A percentile compares a stretch with the other conserved stretches of the same genome.
Evolutionary conservation across 2,113 vertebrate genomes (phyloP).

Genomic region (Cephalopholis sonnerati): DNA sequence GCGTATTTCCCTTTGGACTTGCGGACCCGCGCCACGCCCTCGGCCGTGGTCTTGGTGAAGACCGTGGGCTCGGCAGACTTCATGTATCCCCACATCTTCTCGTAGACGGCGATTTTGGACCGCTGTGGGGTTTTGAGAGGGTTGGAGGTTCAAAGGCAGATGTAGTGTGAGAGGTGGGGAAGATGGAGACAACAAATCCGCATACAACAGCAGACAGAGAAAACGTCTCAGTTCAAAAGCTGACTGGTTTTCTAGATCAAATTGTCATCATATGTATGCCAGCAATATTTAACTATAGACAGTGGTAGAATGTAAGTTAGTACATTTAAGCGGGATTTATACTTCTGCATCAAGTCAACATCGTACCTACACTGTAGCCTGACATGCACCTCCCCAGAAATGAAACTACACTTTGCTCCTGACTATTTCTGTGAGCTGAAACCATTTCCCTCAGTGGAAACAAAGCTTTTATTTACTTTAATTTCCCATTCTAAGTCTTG

Average conservation of each 20-base stretch:
- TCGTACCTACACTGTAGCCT: too few species aligned
- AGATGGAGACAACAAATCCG: background rate
- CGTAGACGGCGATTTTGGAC: slow-evolving; percentile 99
- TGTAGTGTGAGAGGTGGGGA: slow-evolving; percentile 27
- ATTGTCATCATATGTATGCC: background rate
- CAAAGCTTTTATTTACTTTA: too few species aligned
- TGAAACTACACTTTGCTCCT: too few species aligned
- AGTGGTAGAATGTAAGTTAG: too few species aligned
- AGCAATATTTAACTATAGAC: too few species aligned
- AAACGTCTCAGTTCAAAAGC: background rate
- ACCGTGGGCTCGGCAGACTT: slow-evolving; percentile 98
- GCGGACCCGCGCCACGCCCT: slow-evolving; percentile 96
- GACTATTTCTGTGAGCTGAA: too few species aligned
- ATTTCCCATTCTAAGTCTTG: too few species aligned
- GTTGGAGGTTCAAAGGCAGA: slow-evolving; percentile 50
- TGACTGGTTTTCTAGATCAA: background rate
- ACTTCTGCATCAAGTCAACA: too few species aligned
- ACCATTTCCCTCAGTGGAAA: too few species aligned
- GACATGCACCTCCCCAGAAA: too few species aligned
- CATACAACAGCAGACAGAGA: slow-evolving; percentile 8
- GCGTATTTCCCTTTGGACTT: slow-evolving; percentile 99
- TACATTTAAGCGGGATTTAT: too few species aligned
- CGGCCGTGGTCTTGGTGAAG: slow-evolving; percentile 97
- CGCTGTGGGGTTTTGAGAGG: slow-evolving; percentile 83
- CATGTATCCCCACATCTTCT: slow-evolving; percentile 99